Evolutionary conservation across 53 echinoderm and acorn worm genomes (phyloP).

Genomic region (Echinarachnius parma): DNA sequence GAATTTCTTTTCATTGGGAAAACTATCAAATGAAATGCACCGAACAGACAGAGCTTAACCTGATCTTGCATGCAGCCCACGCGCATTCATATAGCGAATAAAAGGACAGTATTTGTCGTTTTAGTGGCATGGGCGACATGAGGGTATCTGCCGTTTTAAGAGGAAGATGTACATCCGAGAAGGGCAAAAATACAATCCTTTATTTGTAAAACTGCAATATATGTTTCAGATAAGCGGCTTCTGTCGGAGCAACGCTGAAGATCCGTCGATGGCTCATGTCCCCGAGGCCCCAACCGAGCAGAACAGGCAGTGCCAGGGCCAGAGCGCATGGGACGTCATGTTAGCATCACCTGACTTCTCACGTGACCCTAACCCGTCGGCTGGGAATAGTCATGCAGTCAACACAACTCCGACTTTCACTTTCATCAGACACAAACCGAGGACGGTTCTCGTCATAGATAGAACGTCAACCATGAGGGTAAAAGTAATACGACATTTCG

Average conservation of each 20-base stretch:
- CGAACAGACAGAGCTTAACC: too few species aligned
- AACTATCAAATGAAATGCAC: too few species aligned
- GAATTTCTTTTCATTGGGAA: too few species aligned
- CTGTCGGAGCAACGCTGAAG: constrained; percentile 64
- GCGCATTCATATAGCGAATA: too few species aligned
- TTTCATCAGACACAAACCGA: constrained; percentile 2
- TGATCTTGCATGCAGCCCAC: too few species aligned
- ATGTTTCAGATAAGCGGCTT: constrained; percentile 60
- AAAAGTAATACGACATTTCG: too few species aligned
- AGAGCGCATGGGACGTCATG: constrained; percentile 89
- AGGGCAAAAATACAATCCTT: too few species aligned
- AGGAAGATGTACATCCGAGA: too few species aligned
- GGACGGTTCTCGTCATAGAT: constrained; percentile 32
- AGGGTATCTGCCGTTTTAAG: too few species aligned
- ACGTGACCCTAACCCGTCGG: background rate
- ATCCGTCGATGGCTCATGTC: constrained; percentile 49
- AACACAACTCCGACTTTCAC: constrained; percentile 36
- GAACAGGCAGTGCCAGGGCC: constrained; percentile 59
- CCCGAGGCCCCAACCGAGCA: constrained; percentile 62
- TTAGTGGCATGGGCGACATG: too few species aligned
- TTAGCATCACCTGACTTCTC: constrained; percentile 54
- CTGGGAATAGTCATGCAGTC: background rate
- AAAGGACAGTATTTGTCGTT: too few species aligned
- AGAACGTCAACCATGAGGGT: constrained; percentile 6
- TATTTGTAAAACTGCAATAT: too few species aligned